A percentile compares a stretch with the other conserved stretches of the same genome.
Evolutionary conservation across 2,113 vertebrate genomes (phyloP).

Genomic region (Alectura lathami): DNA sequence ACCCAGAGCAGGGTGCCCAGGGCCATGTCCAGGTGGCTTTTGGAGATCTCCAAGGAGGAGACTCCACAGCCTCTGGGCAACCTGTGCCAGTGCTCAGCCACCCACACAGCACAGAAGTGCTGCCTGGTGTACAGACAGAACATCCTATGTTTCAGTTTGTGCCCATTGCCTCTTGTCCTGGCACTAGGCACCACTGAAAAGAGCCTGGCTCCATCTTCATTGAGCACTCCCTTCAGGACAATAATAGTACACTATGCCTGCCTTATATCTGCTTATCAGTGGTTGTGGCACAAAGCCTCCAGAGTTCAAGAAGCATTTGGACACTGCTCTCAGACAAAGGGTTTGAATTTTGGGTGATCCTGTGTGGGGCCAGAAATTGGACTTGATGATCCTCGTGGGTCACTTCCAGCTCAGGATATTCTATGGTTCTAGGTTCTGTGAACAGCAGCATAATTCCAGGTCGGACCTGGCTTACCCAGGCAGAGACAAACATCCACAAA

Average conservation of each 20-base stretch:
- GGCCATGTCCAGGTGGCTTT: not conserved
- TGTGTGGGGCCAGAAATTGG: not conserved
- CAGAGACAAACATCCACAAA: not conserved
- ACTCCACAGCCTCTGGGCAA: not conserved
- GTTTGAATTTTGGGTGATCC: not conserved
- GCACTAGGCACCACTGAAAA: not conserved
- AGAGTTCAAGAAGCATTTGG: not conserved
- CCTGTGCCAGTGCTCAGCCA: not conserved
- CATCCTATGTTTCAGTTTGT: not conserved
- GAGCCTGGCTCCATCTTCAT: not conserved
- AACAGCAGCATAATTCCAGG: not conserved
- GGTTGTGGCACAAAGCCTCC: not conserved
- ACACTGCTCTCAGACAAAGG: not conserved
- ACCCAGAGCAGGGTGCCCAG: no score
- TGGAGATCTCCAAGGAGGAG: not conserved
- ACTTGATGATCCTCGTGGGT: not conserved
- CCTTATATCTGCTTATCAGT: not conserved
- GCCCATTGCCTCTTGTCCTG: not conserved
- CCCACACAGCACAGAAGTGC: not conserved
- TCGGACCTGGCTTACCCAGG: not conserved
- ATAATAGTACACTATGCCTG: not conserved
- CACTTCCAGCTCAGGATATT: not conserved
- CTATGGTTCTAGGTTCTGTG: not conserved
- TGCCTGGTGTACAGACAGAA: not conserved
- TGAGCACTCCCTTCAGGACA: not conserved